These are phyloP conservation scores for Bombus difficillimus DNA, from an alignment of 1,140 invertebrate species.

Conservation along the genomic window DNA sequence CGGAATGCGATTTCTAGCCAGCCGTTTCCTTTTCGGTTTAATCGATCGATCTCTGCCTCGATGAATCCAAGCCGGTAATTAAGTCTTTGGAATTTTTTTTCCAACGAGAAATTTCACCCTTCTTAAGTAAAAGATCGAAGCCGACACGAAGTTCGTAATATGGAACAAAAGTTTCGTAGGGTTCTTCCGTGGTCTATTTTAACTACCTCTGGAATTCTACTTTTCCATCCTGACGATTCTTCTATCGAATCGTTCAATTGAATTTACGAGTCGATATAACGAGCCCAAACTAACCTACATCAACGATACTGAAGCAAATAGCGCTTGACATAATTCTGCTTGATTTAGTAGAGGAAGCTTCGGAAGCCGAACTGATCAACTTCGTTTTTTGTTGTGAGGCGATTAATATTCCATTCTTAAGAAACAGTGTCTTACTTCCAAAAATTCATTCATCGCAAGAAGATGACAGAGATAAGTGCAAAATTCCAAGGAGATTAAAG, in stretches of 20 bases:
- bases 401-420: too few species aligned
- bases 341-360: background rate
- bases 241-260: background rate
- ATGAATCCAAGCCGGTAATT: slow-evolving; percentile 44
- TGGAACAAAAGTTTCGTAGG: background rate
- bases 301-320: background rate
- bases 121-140: background rate
- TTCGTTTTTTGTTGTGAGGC: too few species aligned
- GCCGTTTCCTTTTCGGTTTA: slow-evolving; percentile 17
- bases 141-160: background rate
- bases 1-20: slow-evolving; percentile 31
- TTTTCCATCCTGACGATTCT: background rate
- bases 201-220: too few species aligned
- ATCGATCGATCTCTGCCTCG: slow-evolving; percentile 35
- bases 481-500: too few species aligned
- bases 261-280: background rate
- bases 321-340: too few species aligned
- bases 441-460: too few species aligned
- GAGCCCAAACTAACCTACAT: background rate
- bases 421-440: too few species aligned
- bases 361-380: too few species aligned
- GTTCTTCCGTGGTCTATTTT: background rate
- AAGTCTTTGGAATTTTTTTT: slow-evolving; percentile 18
- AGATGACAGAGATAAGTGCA: too few species aligned
- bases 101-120: background rate